Base-by-base conservation (phyloP, 2,113 vertebrate genomes). In the Cettia cetti region DNA sequence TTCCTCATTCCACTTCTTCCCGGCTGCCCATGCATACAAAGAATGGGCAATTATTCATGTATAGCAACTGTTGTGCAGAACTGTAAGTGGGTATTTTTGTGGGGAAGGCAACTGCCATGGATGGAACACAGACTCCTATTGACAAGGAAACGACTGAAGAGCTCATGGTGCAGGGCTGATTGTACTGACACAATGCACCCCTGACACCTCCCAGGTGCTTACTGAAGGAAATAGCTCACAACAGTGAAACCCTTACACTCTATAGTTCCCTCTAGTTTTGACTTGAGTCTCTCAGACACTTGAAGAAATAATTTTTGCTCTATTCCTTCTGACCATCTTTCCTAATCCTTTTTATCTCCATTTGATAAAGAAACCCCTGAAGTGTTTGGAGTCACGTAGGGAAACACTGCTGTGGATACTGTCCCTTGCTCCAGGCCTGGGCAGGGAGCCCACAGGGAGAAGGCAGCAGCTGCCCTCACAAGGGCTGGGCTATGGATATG, bases 341-440 rank as follows among this genome's bases (percentile, higher is more conserved):
- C 21, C 35, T 81, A 57, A 84, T 22, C 11, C 44, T 76, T 9
- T 35, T 40, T 10, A 47, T 76, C 49, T 79, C 35, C 3, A 2
- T 63, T 19, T 45, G 18, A 42, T 22, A 54, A 91, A 24, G 27
- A 75, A 40, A 33, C 0, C 22, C 33, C 30, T 18, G 1, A 11
- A 53, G 31, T 1, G 8, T 65, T 42, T 9, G 59, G 65, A 70
- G 40, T 8, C 50, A 5, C 0, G 0, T 4, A 56, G 28, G 10
- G 27, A 57, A 65, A 26, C 17, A 0, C 13, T 31, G 40, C 71
- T 0, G 0, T 39, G 35, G 31, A 13, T 2, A 4, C 8, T 1
- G 5, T 17, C 39, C 63, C 59, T n/a, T 18, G n/a, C 11, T 33
- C 50, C 2, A 1, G 4, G 35, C 19, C 19, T 11, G 8, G 4